Evolutionary conservation across 2,888 invertebrate genomes (phyloP).

Genomic region (Molorchus minor): DNA sequence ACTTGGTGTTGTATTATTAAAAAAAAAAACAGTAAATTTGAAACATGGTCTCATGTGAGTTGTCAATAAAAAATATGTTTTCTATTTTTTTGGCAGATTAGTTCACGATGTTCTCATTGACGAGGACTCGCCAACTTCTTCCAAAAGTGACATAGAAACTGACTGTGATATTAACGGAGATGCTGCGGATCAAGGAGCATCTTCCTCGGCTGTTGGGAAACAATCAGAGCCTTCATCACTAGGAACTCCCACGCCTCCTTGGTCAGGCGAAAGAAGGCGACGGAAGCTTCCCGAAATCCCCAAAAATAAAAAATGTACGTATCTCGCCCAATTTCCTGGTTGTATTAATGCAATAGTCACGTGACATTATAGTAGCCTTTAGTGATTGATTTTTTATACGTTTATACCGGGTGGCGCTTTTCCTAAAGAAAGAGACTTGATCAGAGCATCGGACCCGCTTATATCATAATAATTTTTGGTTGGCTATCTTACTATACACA

Average conservation of each 20-base stretch:
- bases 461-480: too few species aligned
- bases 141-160: slow-evolving; percentile 75
- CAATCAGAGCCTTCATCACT: slow-evolving; percentile 33
- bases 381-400: too few species aligned
- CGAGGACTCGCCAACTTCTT: slow-evolving; percentile 81
- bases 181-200: slow-evolving; percentile 31
- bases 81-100: slow-evolving; percentile 67
- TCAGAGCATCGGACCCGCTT: too few species aligned
- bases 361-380: too few species aligned
- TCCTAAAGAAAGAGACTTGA: too few species aligned
- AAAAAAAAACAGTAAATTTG: too few species aligned
- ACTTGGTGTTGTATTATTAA: background rate
- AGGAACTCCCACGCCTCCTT: slow-evolving; percentile 40
- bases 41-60: too few species aligned
- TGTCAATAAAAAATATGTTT: background rate
- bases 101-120: slow-evolving; percentile 86
- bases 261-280: slow-evolving; percentile 71
- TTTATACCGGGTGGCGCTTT: too few species aligned
- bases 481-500: too few species aligned
- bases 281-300: slow-evolving; percentile 90
- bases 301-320: slow-evolving; percentile 86
- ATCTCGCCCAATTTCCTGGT: too few species aligned
- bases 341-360: too few species aligned
- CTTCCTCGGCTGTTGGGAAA: slow-evolving; percentile 32
- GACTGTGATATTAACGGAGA: slow-evolving; percentile 60